phyloP scores from a whole-genome alignment of 2,888 invertebrate genomes.

The Amaurobius ferox region DNA sequence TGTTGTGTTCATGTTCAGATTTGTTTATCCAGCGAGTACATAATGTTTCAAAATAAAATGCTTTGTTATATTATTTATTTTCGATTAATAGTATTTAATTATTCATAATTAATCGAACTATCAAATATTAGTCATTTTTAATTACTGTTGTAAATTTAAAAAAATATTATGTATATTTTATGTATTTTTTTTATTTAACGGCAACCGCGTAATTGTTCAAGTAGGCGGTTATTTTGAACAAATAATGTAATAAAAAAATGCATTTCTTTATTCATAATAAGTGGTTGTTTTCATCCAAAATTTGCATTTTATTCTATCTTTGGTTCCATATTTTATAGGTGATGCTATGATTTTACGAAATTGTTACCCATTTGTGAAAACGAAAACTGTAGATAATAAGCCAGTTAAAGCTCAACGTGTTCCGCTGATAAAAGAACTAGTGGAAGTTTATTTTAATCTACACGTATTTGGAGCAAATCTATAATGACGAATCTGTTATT shows the following conservation, averaged over 20 bases:
- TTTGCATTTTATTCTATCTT: not conserved
- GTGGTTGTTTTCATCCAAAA: not conserved
- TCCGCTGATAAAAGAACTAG: conserved; percentile 36
- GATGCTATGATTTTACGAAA: not conserved
- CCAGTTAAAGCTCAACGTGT: conserved; percentile 51
- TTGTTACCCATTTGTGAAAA: not conserved
- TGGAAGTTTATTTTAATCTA: conserved; percentile 9
- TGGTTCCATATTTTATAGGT: not conserved
- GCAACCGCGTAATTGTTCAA: conserved; percentile 41
- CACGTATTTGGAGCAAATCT: conserved; percentile 4
- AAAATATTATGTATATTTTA: no score
- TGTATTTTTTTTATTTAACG: conserved; percentile 16
- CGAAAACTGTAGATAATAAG: not conserved
- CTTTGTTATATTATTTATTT: no score
- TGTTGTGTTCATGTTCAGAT: no score
- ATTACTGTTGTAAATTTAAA: no score
- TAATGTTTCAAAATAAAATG: no score
- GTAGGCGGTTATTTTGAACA: conserved; percentile 67
- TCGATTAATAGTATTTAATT: no score
- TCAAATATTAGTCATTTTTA: no score
- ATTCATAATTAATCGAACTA: no score
- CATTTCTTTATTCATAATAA: conserved; percentile 17
- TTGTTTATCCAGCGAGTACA: no score
- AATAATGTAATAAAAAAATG: conserved; percentile 35
- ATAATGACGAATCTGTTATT: not conserved